Evolutionary conservation across 2,113 vertebrate species (phyloP), one percentile per base, ranked within the genome.

Genomic region (Henicopernis longicauda): DNA sequence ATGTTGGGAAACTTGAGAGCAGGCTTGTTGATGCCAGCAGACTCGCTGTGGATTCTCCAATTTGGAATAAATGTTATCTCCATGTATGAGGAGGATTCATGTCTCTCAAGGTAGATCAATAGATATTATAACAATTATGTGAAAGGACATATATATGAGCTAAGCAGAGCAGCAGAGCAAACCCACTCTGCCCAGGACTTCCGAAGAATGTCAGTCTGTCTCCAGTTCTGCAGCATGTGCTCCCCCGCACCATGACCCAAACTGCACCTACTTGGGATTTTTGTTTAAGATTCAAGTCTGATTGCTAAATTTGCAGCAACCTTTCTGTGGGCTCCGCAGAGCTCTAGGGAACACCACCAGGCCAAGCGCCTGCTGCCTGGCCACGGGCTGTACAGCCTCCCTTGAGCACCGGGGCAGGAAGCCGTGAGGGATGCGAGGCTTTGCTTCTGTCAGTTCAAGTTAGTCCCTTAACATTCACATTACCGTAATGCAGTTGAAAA

Each of bases 401-500:
- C 36, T 31, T 7, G 16, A 27, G 69, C 10, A 11, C 47, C 0
- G 10, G 50, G 62, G 29, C 11, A 42, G 29, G 78, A 44, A 38
- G 36, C 34, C 9, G n/a, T 4, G 34, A 82, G 63, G 66, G 29
- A 44, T 15, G 15, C 2, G 18, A 77, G 66, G 36, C 15, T 23
- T 22, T 2, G 40, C 50, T 66, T 7, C 93, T 72, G 55, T 13
- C 67, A 54, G 84, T 47, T 94, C 42, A 1, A 6, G 61, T 58
- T 85, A 95, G 95, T 80, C 84, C 89, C 88, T 93, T 76, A 87
- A 94, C 85, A 22, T 42, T 66, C 90, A 71, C 92, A 86, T 95
- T 87, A 84, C 94, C 31, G 95, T 81, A 95, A 97, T 69, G 84
- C 92, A 93, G 93, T 59, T 95, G 95, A 94, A 97, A 93, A 97